Evolutionary conservation across 2,113 vertebrate genomes (phyloP), one percentile per base, ranked within the genome.

Genomic region (Herpailurus yagouaroundi): DNA sequence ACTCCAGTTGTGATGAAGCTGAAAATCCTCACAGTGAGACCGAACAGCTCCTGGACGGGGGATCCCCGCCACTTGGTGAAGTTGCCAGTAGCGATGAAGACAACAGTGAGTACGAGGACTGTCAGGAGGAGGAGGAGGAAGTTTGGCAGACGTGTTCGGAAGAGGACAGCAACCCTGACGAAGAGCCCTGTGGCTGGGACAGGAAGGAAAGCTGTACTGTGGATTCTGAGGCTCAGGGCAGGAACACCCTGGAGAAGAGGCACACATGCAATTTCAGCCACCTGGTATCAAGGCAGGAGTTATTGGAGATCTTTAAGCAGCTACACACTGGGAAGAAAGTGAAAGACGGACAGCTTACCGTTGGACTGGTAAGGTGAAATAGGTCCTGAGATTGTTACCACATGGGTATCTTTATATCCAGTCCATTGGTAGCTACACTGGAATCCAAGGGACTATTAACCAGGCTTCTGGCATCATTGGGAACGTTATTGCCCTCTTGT

Each of bases 61-160:
- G 21, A 38, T 68, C 81, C n/a, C 19, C 31, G 33, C 55, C 80
- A 1, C 15, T 36, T 13, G 15, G 55, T 71, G 87, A 85, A 15
- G 81, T 2, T 33, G 48, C 57, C 7, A 29, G 81, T 50, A 94
- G 95, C 57, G 97, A 95, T 7, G 98, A 95, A 4, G 97, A 82
- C 50, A 97, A 97, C 73, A 98, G 98, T 12, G 98, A 98, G 57
- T 99, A 99, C 73, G 98, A 99, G 96, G 99, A 99, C 97, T 99
- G 99, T 88, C 97, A 97, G 73, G 99, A 99, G 82, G 99, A 99
- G 18, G 99, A 99, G 41, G 99, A 99, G 45, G 99, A 99, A 63
- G 99, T 99, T 31, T 99, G 99, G 99, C 98, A 99, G 89, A 99
- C 99, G 0, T 99, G 99, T 98, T 99, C 99, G 13, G 99, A 99